phyloP scores from a whole-genome alignment of 2,113 vertebrate species.

The Ailuropoda melanoleuca region DNA sequence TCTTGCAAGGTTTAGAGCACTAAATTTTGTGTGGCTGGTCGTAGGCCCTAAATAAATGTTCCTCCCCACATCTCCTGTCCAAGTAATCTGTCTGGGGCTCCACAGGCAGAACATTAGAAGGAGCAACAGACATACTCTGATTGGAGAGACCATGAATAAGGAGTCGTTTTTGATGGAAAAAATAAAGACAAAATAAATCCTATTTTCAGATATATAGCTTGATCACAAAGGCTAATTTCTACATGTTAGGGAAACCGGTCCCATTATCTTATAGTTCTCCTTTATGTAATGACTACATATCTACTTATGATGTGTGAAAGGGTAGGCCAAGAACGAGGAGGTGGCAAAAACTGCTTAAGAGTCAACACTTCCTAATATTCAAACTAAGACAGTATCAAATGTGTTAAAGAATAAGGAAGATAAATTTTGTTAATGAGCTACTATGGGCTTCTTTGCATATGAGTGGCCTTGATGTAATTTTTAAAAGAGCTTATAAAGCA shows the following conservation, averaged over 20 bases:
- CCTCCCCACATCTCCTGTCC: neutral
- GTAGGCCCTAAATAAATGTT: neutral
- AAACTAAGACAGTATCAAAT: neutral
- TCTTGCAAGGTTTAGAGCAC: neutral
- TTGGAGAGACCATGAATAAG: neutral
- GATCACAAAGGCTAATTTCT: neutral
- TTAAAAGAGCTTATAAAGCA: neutral
- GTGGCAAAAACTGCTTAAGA: neutral
- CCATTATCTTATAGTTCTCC: neutral
- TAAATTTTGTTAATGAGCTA: neutral
- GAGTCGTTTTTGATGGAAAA: neutral
- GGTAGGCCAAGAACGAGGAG: neutral
- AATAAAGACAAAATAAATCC: neutral
- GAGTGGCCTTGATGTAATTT: neutral
- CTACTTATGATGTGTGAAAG: neutral
- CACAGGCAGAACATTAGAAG: neutral
- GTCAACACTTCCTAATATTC: neutral
- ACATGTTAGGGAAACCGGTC: neutral
- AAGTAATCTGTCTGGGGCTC: neutral
- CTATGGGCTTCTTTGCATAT: neutral
- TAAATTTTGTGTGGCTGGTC: neutral
- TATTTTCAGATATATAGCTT: neutral
- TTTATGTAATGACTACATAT: neutral
- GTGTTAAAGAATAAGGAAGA: neutral
- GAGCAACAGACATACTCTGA: neutral